Evolutionary conservation across 2,888 invertebrate genomes (phyloP).

Genomic region (Autographa pulchrina): DNA sequence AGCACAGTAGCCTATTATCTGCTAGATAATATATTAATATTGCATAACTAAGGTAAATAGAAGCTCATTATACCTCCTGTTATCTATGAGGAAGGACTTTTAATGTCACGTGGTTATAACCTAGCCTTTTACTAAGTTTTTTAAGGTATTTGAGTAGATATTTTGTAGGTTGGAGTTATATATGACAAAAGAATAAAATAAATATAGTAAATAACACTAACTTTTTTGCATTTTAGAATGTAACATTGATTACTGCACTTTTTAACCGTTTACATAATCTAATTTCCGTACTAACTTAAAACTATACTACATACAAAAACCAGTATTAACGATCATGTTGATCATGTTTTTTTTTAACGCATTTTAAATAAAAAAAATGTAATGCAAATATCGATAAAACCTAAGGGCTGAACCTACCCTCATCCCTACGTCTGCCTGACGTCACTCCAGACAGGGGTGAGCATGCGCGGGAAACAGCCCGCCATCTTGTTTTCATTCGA

Average conservation of each 20-base stretch:
- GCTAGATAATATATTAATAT: constrained; percentile 7
- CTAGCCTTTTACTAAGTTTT: not conserved
- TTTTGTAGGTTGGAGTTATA: not conserved
- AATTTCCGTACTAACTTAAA: too few relatives aligned
- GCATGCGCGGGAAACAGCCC: constrained; percentile 80
- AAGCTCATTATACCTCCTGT: not conserved
- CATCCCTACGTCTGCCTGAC: constrained; percentile 74
- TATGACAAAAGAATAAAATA: too few relatives aligned
- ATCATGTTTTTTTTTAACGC: too few relatives aligned
- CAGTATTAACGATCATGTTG: too few relatives aligned
- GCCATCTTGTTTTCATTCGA: constrained; percentile 76
- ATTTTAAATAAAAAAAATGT: too few relatives aligned
- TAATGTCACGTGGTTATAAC: constrained; percentile 15
- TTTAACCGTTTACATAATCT: too few relatives aligned
- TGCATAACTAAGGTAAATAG: constrained; percentile 6
- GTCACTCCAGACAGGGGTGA: constrained; percentile 73
- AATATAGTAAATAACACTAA: too few relatives aligned
- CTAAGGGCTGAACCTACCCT: constrained; percentile 48
- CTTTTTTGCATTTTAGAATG: too few relatives aligned
- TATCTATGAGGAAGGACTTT: constrained; percentile 7
- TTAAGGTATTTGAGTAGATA: not conserved
- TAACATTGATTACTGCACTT: too few relatives aligned
- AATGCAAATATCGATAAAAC: constrained; percentile 58
- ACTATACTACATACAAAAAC: too few relatives aligned
- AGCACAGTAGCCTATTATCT: constrained; percentile 15